Base-by-base conservation (phyloP, 2,113 vertebrate genomes). In the Mustelus asterias region DNA sequence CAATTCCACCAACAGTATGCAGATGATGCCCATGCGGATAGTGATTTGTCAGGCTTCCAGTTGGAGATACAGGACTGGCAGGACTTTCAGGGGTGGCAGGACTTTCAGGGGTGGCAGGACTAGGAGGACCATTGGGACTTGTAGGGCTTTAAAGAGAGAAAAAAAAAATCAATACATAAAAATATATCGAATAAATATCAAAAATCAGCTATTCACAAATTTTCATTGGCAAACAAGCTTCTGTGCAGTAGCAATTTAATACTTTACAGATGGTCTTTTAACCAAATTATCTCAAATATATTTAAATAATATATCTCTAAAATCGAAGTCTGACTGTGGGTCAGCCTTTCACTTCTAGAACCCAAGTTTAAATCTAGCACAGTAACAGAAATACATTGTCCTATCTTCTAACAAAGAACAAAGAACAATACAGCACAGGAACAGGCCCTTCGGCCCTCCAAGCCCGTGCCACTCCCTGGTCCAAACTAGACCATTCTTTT, bases 1-100 rank as follows among this genome's bases (percentile, higher is more conserved):
- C 97, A 0, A 96, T 96, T 24, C 99, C 99, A 0, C 98, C 98
- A 54, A 99, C 98, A 5, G 99, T 99, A 97, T 99, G 99, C 96
- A 99, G 98, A 97, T 99, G 99, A 96, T 97, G 98, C 13, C 97
- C 97, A 63, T 97, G 97, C 95, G 98, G 99, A 96, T 96, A 97
- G 96, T 99, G 99, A 96, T 99, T 99, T 58, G 98, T 97, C 0
- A 98, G 98, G 86, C 98, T 97, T 95, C 96, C 97, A 65, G 97
- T 96, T 0, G 98, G 98, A 0, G 94, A 95, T 72, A 44, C 20
- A 41, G 92, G 92, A 44, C 60, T 94, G n/a, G 22, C 41, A 48
- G 94, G 94, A 95, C 94, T 95, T 72, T 95, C 93, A 95, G n/a
- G n/a, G n/a, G n/a, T 94, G n/a, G 22, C 37, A 48, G 93, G 93